Evolutionary conservation across 2,888 invertebrate genomes (phyloP).

Genomic region (Polydrusus tereticollis): DNA sequence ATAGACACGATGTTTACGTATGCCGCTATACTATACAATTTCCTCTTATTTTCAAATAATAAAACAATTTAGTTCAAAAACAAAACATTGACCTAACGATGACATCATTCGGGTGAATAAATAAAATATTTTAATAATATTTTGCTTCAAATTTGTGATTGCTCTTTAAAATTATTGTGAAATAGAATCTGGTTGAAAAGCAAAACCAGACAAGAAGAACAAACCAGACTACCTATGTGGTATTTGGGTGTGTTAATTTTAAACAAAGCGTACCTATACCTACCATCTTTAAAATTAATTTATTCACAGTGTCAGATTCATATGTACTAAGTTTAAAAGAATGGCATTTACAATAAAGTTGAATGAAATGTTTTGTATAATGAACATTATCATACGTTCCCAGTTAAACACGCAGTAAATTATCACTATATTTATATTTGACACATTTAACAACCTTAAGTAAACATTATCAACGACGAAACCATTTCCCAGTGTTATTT

Average conservation of each 20-base stretch:
- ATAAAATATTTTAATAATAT: background rate
- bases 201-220: no score
- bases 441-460: background rate
- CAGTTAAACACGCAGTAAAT: background rate
- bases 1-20: no score
- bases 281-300: no score
- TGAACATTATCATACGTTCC: background rate
- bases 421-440: background rate
- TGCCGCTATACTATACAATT: no score
- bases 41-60: no score
- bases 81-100: slow-evolving; percentile 5
- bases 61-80: background rate
- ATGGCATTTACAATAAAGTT: background rate
- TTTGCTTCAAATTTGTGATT: background rate
- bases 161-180: background rate
- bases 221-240: no score
- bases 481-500: background rate
- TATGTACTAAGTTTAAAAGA: no score
- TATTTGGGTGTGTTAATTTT: no score
- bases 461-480: background rate
- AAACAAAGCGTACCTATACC: no score
- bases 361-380: background rate
- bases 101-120: background rate
- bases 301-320: no score
- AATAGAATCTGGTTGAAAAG: background rate